Evolutionary conservation across 1,140 invertebrate species (phyloP), one percentile per base, ranked within the genome.

Genomic region (Drosophila kohkoa): DNA sequence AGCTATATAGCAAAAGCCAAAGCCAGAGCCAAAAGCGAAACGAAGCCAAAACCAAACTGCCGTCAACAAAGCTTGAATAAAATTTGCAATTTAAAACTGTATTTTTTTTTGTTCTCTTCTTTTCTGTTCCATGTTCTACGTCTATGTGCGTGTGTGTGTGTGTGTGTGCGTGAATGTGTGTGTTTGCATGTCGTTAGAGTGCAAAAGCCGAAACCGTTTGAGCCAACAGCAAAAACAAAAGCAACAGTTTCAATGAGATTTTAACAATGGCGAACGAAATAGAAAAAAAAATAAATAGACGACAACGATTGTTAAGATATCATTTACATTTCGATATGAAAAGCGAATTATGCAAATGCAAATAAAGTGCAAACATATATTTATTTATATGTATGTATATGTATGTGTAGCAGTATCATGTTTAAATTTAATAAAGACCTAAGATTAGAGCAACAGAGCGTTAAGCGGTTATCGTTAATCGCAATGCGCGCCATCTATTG

Each of bases 31-130:
- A 51, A 62, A 45, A 45, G 32, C 32, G 7, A 41, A 41, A 10
- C 41, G 5, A 43, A 43, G 41, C n/a, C 15, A n/a, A 55, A 45
- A 32, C 16, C 46, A 64, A 43, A 43, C 48, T 60, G 78, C 66
- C 20, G 20, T 25, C 65, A 68, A 76, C 80, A 79, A 82, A 78
- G 73, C 79, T 63, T 76, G 59, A 83, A 83, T 83, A 82, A 25
- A 25, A 83, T 83, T 83, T 83, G 82, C 72, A 82, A 83, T 83
- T 83, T 83, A 69, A 79, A 83, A 83, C 72, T 38, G 51, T 63
- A 63, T 46, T 63, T 48, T 38, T 8, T 49, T 55, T 30, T 45
- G 20, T 25, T 25, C 20, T 25, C 20, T 25, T 25, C 20, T 16
- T 46, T 35, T 54, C 49, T 35, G 3, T 35, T n/a, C 7, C 32